Evolutionary conservation across 1,140 invertebrate species (phyloP).

Genomic region (Cotesia typhae): DNA sequence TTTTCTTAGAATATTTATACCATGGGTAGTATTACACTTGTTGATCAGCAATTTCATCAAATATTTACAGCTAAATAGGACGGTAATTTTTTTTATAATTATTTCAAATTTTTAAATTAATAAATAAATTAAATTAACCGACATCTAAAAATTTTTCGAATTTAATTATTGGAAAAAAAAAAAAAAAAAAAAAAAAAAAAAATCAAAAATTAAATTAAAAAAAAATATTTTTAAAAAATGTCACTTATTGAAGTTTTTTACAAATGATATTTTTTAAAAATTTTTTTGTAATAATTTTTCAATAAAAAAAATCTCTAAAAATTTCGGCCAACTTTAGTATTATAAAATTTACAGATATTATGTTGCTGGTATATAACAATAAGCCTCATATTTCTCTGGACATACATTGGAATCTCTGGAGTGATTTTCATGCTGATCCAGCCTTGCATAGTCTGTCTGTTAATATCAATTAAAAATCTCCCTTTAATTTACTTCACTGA

Average conservation of each 20-base stretch:
- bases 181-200: too few species aligned
- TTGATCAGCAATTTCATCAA: slow-evolving; percentile 55
- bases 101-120: too few species aligned
- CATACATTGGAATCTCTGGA: slow-evolving; percentile 50
- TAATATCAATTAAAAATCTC: slow-evolving; percentile 53
- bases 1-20: slow-evolving; percentile 55
- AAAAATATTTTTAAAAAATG: too few species aligned
- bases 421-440: slow-evolving; percentile 55
- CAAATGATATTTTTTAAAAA: not conserved
- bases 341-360: slow-evolving; percentile 42
- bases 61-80: slow-evolving; percentile 34
- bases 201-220: too few species aligned
- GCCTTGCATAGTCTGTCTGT: slow-evolving; percentile 55
- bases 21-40: slow-evolving; percentile 62
- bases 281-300: too few species aligned
- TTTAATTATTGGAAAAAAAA: too few species aligned
- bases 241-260: not conserved
- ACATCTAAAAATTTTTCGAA: too few species aligned
- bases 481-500: slow-evolving; percentile 56
- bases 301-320: too few species aligned
- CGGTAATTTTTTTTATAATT: slow-evolving; percentile 34
- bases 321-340: too few species aligned
- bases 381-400: slow-evolving; percentile 50
- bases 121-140: too few species aligned
- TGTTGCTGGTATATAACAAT: slow-evolving; percentile 54